Conservation (phyloP, 2,888 invertebrate species). For the Lysandra bellargus region DNA sequence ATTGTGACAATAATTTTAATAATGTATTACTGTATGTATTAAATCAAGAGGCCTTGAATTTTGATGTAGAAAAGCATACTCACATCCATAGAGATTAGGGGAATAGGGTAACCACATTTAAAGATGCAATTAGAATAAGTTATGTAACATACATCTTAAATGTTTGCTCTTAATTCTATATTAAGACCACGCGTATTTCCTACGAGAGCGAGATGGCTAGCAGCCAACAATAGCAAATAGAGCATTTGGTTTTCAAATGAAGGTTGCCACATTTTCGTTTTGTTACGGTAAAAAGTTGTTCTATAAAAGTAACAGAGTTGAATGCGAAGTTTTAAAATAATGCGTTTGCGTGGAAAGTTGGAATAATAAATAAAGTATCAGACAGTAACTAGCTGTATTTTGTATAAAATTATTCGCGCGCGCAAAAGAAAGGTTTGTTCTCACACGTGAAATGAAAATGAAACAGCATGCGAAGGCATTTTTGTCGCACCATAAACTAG, state of each 20-base stretch:
- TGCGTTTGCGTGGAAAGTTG: slow-evolving; percentile 21
- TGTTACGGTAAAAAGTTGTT: slow-evolving; percentile 28
- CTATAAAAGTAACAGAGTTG: slow-evolving; percentile 27
- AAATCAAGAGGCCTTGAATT: too few relatives aligned
- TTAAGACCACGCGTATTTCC: slow-evolving; percentile 28
- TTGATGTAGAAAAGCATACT: too few relatives aligned
- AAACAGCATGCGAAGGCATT: too few relatives aligned
- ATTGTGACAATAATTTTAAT: too few relatives aligned
- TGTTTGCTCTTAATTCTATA: slow-evolving; percentile 29
- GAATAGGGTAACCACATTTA: not conserved
- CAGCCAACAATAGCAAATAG: slow-evolving; percentile 33
- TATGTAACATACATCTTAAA: slow-evolving; percentile 25
- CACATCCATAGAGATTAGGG: not conserved
- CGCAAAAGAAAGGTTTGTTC: too few relatives aligned
- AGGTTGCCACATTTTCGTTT: slow-evolving; percentile 31
- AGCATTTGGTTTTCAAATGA: slow-evolving; percentile 34
- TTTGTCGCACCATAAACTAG: too few relatives aligned
- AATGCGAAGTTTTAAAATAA: slow-evolving; percentile 15
- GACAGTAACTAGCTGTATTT: not conserved
- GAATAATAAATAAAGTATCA: not conserved
- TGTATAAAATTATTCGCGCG: not conserved
- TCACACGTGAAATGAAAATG: too few relatives aligned
- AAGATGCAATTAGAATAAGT: not conserved
- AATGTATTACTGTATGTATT: too few relatives aligned
- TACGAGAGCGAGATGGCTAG: slow-evolving; percentile 31